Evolutionary conservation across 2,797 vertebrate genomes (phyloP), one percentile per base, ranked within the genome.

Genomic region (Adelosebastes latens): DNA sequence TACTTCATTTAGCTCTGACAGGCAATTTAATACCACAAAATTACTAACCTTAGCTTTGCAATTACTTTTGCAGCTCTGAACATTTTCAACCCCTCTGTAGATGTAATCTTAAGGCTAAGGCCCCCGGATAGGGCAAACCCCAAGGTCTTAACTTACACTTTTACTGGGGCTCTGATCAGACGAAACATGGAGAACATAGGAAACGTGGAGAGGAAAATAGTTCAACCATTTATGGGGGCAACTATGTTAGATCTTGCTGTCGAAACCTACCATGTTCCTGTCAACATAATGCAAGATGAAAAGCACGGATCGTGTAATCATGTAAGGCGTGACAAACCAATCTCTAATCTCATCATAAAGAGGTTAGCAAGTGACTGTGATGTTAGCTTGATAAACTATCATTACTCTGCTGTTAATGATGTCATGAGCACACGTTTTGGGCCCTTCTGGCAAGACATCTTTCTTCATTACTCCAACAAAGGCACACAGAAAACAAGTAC

Each of bases 11-110:
- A 93, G 93, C 87, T 84, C 88, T 92, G 95, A 95, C 91, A 94
- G 94, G 93, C 94, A 94, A 95, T 95, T 96, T 95, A 95, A 95
- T 95, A 94, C 93, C 93, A 89, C 94, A 96, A 94, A 95, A 96
- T 95, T 95, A 95, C 95, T 94, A 95, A 95, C 94, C 94, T 94
- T 94, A 93, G 94, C 91, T 95, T 92, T 90, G 90, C 93, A 95
- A 96, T 96, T 95, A 96, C 93, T 95, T 96, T 94, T 95, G 92
- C 95, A 94, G 93, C 93, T 92, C 92, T 90, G 92, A 94, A 94
- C 87, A 83, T 90, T 94, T 92, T 89, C 91, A 89, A 88, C 82
- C 87, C 77, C 80, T 91, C 89, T 91, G 87, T 86, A 92, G 93
- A 93, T 92, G 92, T 89, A 94, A 94, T 95, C 86, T 89, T 92